These are phyloP conservation scores for Dorcus parallelipipedus DNA, from an alignment of 2,888 invertebrate species.

Conservation along the genomic window DNA sequence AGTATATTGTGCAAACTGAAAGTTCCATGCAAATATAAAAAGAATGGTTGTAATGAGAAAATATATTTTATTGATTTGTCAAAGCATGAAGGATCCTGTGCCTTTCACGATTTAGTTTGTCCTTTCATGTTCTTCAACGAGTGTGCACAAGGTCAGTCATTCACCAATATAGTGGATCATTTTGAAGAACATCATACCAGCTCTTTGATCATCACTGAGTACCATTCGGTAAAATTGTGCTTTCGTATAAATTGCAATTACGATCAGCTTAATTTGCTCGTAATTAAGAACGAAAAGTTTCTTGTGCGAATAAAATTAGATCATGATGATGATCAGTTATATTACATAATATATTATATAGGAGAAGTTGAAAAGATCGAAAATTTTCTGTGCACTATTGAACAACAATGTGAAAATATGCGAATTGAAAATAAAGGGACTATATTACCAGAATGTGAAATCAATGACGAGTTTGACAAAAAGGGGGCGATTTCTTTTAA, in stretches of 20 bases:
- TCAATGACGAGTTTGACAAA: slow-evolving; percentile 15
- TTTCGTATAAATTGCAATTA: slow-evolving; percentile 28
- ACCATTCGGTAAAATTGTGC: slow-evolving; percentile 33
- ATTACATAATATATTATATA: slow-evolving; percentile 35
- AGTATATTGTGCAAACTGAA: slow-evolving; percentile 28
- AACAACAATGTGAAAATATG: slow-evolving; percentile 32
- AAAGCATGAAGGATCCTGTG: slow-evolving; percentile 30
- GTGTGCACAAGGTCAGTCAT: slow-evolving; percentile 34
- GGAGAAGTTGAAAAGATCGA: slow-evolving; percentile 28
- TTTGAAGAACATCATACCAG: slow-evolving; percentile 35
- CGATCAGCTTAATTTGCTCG: slow-evolving; percentile 32
- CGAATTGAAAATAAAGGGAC: slow-evolving; percentile 33
- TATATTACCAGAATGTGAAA: slow-evolving; percentile 16
- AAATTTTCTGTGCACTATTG: slow-evolving; percentile 35
- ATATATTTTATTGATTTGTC: slow-evolving; percentile 24
- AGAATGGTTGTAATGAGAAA: slow-evolving; percentile 32
- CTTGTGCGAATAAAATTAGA: slow-evolving; percentile 33
- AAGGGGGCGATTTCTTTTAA: slow-evolving; percentile 26
- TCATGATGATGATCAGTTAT: slow-evolving; percentile 28
- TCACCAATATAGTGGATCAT: slow-evolving; percentile 33
- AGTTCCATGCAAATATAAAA: slow-evolving; percentile 34
- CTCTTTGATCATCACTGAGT: slow-evolving; percentile 32
- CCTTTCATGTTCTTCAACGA: slow-evolving; percentile 23
- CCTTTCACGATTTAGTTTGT: slow-evolving; percentile 30
- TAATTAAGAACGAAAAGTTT: slow-evolving; percentile 32